These are phyloP conservation scores for Caenorhabditis sinica DNA, from an alignment of 2,888 invertebrate genomes.

Conservation along the genomic window DNA sequence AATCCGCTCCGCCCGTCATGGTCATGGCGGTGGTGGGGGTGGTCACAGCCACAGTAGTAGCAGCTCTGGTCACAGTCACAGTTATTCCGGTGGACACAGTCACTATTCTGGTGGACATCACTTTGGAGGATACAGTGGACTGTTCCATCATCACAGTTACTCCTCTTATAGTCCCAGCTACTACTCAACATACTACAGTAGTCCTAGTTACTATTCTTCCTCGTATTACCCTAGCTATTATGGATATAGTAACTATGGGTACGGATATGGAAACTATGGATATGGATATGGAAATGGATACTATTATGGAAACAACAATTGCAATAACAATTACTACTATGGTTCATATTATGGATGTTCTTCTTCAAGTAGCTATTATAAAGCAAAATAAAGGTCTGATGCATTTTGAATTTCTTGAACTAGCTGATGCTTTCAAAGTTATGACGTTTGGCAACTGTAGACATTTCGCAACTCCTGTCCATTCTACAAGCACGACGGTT, in stretches of 20 bases:
- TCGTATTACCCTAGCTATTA: constrained; percentile 14
- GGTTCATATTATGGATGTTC: background rate
- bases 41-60: background rate
- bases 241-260: constrained; percentile 9
- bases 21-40: background rate
- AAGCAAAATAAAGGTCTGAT: constrained; percentile 13
- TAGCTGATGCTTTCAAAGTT: too few species aligned
- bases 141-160: background rate
- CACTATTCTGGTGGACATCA: background rate
- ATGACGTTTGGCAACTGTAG: too few species aligned
- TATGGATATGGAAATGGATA: background rate
- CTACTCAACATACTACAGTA: background rate
- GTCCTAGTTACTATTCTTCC: constrained; percentile 1
- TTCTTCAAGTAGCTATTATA: background rate
- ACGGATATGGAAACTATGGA: constrained; percentile 5
- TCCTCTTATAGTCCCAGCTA: background rate
- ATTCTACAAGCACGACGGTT: too few species aligned
- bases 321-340: background rate
- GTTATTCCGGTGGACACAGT: background rate
- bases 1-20: background rate
- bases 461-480: too few species aligned
- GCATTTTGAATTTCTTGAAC: too few species aligned
- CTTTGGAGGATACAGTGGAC: background rate
- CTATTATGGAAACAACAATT: background rate
- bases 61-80: background rate